These are phyloP conservation scores for Aurelia aurita DNA, from an alignment of 30 jellyfish, hydroid and myxozoan genomes.

Conservation along the genomic window DNA sequence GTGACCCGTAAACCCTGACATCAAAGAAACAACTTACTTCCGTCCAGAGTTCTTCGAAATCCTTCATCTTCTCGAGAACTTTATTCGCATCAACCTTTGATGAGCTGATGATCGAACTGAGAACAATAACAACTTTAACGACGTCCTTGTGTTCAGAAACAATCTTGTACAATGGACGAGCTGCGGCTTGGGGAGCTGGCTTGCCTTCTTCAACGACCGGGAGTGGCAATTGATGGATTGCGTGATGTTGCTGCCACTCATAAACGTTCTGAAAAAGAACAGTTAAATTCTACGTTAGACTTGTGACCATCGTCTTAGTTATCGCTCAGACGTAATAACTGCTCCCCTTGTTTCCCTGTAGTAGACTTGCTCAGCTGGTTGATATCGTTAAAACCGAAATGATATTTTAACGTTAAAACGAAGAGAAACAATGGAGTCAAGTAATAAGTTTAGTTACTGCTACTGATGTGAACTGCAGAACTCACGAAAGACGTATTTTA, in stretches of 20 bases:
- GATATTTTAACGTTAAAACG: no score
- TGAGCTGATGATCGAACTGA: constrained; percentile 85
- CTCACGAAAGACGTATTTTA: not conserved
- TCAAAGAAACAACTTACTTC: constrained; percentile 51
- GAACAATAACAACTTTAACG: constrained; percentile 70
- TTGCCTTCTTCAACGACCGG: constrained; percentile 82
- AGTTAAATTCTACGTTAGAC: not conserved
- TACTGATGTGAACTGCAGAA: no score
- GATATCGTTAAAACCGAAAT: no score
- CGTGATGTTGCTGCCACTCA: constrained; percentile 85
- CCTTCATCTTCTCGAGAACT: constrained; percentile 73
- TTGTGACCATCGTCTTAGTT: no score
- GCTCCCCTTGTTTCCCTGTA: no score
- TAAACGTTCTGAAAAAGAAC: constrained; percentile 51
- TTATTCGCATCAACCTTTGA: constrained; percentile 85
- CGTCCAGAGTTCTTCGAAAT: constrained; percentile 83
- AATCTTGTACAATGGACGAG: constrained; percentile 71
- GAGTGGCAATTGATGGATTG: constrained; percentile 69
- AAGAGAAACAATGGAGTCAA: no score
- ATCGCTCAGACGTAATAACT: no score
- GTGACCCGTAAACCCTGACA: no score
- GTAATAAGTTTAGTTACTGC: no score
- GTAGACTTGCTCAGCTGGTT: no score
- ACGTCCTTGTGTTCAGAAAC: constrained; percentile 88
- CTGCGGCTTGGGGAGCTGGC: constrained; percentile 71